phyloP scores from a whole-genome alignment of 2,113 vertebrate genomes.

The Prinia subflava region DNA sequence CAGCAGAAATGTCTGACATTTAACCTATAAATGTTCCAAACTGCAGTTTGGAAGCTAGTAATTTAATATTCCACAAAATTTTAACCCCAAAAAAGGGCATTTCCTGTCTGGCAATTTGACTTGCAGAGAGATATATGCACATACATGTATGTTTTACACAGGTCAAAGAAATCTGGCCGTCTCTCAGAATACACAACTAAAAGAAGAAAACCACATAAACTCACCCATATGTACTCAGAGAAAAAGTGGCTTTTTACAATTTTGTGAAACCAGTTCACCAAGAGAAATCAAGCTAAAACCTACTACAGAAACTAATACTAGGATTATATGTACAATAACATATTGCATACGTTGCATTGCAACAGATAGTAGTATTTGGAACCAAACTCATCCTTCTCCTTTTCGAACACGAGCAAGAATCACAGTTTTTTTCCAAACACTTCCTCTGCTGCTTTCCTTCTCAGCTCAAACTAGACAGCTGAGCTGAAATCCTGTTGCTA shows the following conservation, averaged over 20 bases:
- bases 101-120: not conserved
- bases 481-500: not conserved
- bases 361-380: not conserved
- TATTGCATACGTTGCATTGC: not conserved
- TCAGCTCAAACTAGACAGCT: not conserved
- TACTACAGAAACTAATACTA: slow-evolving; percentile 32
- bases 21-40: not conserved
- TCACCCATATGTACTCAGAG: not conserved
- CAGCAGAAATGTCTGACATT: slow-evolving; percentile 19
- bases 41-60: not conserved
- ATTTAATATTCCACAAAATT: not conserved
- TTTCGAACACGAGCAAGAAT: not conserved
- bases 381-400: not conserved
- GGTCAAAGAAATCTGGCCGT: not conserved
- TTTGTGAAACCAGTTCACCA: not conserved
- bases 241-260: not conserved
- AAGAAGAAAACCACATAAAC: not conserved
- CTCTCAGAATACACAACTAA: not conserved
- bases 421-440: not conserved
- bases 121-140: not conserved
- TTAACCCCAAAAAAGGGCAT: not conserved
- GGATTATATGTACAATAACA: not conserved
- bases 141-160: not conserved
- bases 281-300: slow-evolving; percentile 23
- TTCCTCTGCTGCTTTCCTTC: not conserved